phyloP scores from a whole-genome alignment of 2,888 invertebrate species.

The Leuctra nigra region DNA sequence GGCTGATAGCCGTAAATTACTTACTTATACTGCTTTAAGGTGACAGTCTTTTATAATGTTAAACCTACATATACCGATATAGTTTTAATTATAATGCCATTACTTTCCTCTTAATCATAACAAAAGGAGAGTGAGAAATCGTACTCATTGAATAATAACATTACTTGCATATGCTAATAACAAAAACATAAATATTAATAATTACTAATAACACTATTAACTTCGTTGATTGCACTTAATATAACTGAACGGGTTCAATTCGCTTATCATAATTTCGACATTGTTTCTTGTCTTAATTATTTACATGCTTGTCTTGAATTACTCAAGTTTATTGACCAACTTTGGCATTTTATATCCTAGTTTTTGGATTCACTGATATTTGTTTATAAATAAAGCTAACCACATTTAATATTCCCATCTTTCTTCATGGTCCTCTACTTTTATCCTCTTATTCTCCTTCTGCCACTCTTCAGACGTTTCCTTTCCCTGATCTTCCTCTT shows the following conservation, averaged over 20 bases:
- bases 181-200: slow-evolving; percentile 19
- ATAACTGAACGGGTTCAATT: not conserved
- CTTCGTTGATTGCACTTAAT: slow-evolving; percentile 31
- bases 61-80: slow-evolving; percentile 14
- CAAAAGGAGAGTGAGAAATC: slow-evolving; percentile 9
- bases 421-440: slow-evolving; percentile 30
- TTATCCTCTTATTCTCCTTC: slow-evolving; percentile 27
- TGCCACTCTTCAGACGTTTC: slow-evolving; percentile 31
- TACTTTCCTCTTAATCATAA: slow-evolving; percentile 3
- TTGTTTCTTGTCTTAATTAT: not conserved
- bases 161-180: slow-evolving; percentile 14
- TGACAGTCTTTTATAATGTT: slow-evolving; percentile 13
- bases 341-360: not conserved
- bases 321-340: not conserved
- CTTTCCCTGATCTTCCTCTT: slow-evolving; percentile 25
- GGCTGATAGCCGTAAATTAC: not conserved
- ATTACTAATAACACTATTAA: slow-evolving; percentile 22
- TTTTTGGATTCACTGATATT: slow-evolving; percentile 13
- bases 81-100: slow-evolving; percentile 5
- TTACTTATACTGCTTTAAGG: slow-evolving; percentile 2
- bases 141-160: slow-evolving; percentile 12
- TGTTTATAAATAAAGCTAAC: not conserved
- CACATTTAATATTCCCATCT: slow-evolving; percentile 29
- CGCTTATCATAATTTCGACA: not conserved
- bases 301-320: not conserved